Evolutionary conservation across 1,140 invertebrate species (phyloP).

Genomic region (Macrotrachela quadricornifera): DNA sequence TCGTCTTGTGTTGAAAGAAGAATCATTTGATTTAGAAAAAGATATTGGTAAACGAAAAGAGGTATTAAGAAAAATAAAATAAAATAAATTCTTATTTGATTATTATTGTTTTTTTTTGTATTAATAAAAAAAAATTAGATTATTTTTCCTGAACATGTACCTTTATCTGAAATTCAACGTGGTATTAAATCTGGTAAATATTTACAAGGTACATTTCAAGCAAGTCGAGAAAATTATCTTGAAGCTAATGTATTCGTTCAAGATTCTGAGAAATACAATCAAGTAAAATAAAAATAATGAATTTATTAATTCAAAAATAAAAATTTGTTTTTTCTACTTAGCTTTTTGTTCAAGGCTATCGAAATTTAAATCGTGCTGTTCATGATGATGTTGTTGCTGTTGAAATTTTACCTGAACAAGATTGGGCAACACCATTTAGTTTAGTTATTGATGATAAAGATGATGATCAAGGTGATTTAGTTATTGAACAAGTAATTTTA

Average conservation of each 20-base stretch:
- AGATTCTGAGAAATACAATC: conserved; percentile 15
- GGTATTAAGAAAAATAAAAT: no score
- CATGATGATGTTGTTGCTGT: conserved; percentile 83
- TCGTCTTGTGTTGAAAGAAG: conserved; percentile 39
- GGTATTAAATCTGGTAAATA: conserved; percentile 56
- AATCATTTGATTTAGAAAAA: background rate
- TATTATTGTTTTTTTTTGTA: conserved; percentile 4
- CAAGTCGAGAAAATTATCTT: conserved; percentile 62
- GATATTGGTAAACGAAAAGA: conserved; percentile 32
- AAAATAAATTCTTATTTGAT: background rate
- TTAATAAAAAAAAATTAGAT: conserved; percentile 3
- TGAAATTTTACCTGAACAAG: conserved; percentile 60
- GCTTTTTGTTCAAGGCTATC: conserved; percentile 51
- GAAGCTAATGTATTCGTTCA: conserved; percentile 68
- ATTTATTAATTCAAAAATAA: background rate
- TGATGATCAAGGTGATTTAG: conserved; percentile 3
- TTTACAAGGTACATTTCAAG: conserved; percentile 49
- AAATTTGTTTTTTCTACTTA: background rate
- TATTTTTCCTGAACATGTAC: conserved; percentile 50
- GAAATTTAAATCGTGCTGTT: conserved; percentile 72
- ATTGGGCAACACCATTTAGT: conserved; percentile 61
- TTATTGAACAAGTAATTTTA: background rate
- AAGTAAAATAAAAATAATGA: background rate
- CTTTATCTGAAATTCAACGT: conserved; percentile 45
- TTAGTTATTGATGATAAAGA: conserved; percentile 6